Evolutionary conservation across 2,888 invertebrate species (phyloP), one percentile per base, ranked within the genome.

Genomic region (Linyphia triangularis): DNA sequence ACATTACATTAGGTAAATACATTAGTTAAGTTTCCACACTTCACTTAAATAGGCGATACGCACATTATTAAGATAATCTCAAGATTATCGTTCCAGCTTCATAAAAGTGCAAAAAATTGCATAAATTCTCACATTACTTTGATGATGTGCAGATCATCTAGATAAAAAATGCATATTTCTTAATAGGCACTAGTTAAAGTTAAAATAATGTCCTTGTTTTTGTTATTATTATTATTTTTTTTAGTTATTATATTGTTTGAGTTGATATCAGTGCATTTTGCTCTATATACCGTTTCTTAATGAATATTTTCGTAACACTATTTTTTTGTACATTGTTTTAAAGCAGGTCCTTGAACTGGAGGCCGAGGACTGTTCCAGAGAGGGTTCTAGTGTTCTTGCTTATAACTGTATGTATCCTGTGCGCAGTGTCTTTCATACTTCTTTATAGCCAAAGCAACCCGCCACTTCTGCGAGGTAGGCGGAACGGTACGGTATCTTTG

Each of bases 391-490:
- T 89, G 13, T 75, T 65, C 30, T 28, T 89, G 19, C 69, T 89
- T 24, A 28, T 89, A 67, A 40, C 77, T n/a, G 78, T 86, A 1
- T 82, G 77, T 5, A 69, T 70, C 0, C 30, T 89, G 6, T 89
- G 89, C 22, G 78, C 86, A 30, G 59, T 86, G 10, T 19, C 78
- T 57, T 63, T 78, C 33, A 61, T 85, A 40, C 83, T 89, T 3
- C 81, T 85, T 6, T 81, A 24, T 40, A 61, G 78, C 6, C 84
- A 79, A 30, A 67, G 59, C 59, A 73, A 33, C 24, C 79, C 73
- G 5, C 72, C 83, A 59, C 78, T 84, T 19, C 85, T 57, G 79
- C 84, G 89, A 89, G 89, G 89, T 89, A 85, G 88, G 88, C 83
- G 88, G 40, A 88, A 88, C 67, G 83, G 88, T 88, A 88, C 65